A percentile compares a stretch with the other conserved stretches of the same genome.
Conservation (phyloP, 2,113 vertebrate species). For the Sinocyclocheilus rhinocerous region DNA sequence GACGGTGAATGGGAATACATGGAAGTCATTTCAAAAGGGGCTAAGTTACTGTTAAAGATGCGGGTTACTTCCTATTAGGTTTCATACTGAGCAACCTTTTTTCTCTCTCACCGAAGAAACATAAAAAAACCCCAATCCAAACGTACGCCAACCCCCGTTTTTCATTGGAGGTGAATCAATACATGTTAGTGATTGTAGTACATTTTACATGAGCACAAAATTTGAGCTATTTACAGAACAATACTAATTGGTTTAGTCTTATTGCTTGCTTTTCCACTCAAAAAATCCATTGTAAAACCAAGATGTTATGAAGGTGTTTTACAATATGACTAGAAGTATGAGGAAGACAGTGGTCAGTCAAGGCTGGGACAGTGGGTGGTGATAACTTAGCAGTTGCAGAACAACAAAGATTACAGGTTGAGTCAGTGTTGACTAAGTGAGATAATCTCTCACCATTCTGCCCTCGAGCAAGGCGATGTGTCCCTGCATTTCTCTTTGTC, state of each 20-base stretch:
- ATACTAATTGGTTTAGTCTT: slow-evolving; percentile 59
- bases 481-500: slow-evolving; percentile 2
- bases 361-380: slow-evolving; percentile 35
- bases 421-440: neutral
- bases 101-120: slow-evolving; percentile 20
- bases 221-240: slow-evolving; percentile 61
- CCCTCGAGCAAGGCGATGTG: neutral
- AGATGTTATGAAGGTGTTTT: neutral
- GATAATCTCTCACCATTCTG: neutral
- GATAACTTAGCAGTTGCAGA: slow-evolving; percentile 7
- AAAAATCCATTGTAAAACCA: slow-evolving; percentile 6
- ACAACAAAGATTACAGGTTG: neutral
- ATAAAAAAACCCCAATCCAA: slow-evolving; percentile 10
- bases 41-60: slow-evolving; percentile 67
- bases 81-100: neutral
- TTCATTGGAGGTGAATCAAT: neutral
- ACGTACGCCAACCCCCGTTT: slow-evolving; percentile 11
- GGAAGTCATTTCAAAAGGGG: slow-evolving; percentile 56
- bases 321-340: neutral
- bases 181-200: slow-evolving; percentile 26
- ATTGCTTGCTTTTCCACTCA: slow-evolving; percentile 61
- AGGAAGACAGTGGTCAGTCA: slow-evolving; percentile 53
- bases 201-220: slow-evolving; percentile 40
- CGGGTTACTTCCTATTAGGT: slow-evolving; percentile 34
- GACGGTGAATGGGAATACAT: slow-evolving; percentile 55